Conservation (phyloP, 64 coral and sea anemone genomes). For the Trachythela sp. region DNA sequence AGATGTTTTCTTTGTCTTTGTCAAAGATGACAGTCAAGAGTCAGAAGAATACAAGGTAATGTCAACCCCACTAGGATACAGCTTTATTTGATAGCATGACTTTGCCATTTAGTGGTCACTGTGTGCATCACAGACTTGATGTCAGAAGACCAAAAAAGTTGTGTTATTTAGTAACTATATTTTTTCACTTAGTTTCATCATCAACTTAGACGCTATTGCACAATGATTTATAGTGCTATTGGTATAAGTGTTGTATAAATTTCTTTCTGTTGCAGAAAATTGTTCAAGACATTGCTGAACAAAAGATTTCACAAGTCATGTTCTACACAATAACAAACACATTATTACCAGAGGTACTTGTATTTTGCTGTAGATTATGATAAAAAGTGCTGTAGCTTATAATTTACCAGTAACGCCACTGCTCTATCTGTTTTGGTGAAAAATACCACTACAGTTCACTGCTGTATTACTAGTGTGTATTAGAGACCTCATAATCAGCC, state of each 20-base stretch:
- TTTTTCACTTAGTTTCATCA: too few relatives aligned
- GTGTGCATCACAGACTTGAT: too few relatives aligned
- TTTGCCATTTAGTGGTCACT: background rate
- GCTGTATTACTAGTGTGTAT: too few relatives aligned
- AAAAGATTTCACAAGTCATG: background rate
- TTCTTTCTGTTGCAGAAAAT: background rate
- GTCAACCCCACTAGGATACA: background rate
- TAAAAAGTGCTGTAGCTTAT: background rate
- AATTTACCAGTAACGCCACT: background rate
- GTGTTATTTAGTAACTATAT: too few relatives aligned
- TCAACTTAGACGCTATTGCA: background rate
- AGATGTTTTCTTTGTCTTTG: slow-evolving; percentile 77
- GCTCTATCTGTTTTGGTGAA: too few relatives aligned
- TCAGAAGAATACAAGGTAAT: slow-evolving; percentile 61
- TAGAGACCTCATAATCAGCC: too few relatives aligned
- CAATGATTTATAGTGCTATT: background rate
- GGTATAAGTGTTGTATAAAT: background rate
- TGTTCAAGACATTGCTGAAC: background rate
- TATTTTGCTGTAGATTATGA: background rate
- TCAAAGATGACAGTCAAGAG: slow-evolving; percentile 43
- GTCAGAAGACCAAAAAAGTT: too few relatives aligned
- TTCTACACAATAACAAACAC: background rate
- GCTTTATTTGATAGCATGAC: background rate
- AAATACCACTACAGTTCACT: too few relatives aligned
- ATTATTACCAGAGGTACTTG: background rate